These are phyloP conservation scores for Acyrthosiphon pisum DNA, from an alignment of 1,140 invertebrate genomes.

Conservation along the genomic window DNA sequence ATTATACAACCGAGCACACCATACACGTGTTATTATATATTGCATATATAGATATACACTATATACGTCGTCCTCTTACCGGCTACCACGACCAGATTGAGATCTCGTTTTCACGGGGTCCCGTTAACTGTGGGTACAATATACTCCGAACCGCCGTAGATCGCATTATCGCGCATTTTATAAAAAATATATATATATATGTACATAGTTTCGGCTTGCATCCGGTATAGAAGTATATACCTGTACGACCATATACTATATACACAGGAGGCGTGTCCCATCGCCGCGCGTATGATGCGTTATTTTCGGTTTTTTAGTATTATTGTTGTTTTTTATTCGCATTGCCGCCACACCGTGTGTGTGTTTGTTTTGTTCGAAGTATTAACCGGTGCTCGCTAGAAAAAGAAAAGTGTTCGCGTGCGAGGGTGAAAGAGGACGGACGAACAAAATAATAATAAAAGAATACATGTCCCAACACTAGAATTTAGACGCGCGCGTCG, in stretches of 20 bases:
- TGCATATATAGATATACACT: not conserved
- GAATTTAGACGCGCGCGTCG: not conserved
- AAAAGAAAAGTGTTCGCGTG: not conserved
- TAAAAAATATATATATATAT: not conserved
- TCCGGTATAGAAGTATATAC: not conserved
- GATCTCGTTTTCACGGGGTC: slow-evolving; percentile 29
- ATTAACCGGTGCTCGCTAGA: not conserved
- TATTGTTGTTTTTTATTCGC: not conserved
- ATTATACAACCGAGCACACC: not conserved
- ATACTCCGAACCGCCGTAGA: not conserved
- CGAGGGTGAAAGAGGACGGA: not conserved
- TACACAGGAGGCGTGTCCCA: not conserved
- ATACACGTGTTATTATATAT: not conserved
- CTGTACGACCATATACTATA: not conserved
- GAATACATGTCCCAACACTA: not conserved
- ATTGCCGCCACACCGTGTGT: not conserved
- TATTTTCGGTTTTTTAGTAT: slow-evolving; percentile 11
- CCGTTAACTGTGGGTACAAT: not conserved
- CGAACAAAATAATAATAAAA: not conserved
- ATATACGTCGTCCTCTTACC: not conserved
- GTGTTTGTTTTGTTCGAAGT: not conserved
- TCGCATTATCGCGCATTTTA: not conserved
- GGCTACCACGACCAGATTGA: not conserved
- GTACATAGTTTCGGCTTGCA: not conserved
- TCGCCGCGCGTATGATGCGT: not conserved